Conservation (phyloP, 2,113 vertebrate species). For the Strix uralensis region DNA sequence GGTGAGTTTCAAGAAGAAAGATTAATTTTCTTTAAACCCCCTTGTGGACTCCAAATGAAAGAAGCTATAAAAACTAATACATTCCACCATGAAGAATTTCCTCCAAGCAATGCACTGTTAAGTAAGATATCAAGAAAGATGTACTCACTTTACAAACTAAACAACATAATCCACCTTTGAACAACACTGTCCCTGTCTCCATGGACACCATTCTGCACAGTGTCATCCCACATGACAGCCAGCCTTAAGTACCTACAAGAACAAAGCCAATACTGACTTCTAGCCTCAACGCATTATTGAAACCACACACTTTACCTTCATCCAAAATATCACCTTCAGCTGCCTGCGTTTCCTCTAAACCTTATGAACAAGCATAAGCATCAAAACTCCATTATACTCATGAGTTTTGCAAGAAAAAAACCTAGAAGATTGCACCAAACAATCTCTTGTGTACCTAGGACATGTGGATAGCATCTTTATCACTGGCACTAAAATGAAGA, state of each 20-base stretch:
- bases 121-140: slow-evolving; percentile 10
- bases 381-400: neutral
- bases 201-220: neutral
- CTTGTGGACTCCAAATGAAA: neutral
- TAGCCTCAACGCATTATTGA: neutral
- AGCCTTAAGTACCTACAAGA: neutral
- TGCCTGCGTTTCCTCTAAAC: neutral
- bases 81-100: neutral
- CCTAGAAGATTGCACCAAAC: neutral
- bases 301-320: neutral
- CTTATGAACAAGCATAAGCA: neutral
- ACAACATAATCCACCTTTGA: neutral
- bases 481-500: neutral
- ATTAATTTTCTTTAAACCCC: neutral
- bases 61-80: neutral
- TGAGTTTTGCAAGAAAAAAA: neutral
- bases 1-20: neutral
- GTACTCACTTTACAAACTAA: neutral
- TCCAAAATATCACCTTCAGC: neutral
- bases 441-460: neutral
- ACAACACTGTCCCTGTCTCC: neutral
- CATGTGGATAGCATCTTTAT: neutral
- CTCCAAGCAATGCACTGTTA: neutral
- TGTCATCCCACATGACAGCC: neutral
- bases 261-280: neutral